These are phyloP conservation scores for Pitangus sulphuratus DNA, from an alignment of 2,797 vertebrate genomes.

Conservation along the genomic window DNA sequence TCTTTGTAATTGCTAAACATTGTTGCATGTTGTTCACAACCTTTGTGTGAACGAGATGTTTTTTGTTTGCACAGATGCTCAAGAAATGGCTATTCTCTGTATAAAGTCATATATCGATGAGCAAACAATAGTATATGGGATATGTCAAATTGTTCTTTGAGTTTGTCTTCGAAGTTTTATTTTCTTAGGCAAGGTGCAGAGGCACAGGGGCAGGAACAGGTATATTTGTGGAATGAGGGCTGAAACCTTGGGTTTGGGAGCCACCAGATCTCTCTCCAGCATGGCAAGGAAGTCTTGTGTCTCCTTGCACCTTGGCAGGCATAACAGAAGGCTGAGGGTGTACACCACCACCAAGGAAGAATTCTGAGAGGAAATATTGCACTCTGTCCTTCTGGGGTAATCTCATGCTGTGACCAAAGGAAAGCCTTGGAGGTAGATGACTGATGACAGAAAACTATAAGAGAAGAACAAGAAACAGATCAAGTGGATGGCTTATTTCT, in stretches of 20 bases:
- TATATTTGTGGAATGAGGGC: background rate
- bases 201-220: background rate
- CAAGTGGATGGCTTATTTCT: background rate
- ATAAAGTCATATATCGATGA: background rate
- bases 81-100: background rate
- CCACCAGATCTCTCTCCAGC: background rate
- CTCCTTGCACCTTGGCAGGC: background rate
- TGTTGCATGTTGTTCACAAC: background rate
- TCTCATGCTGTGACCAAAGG: fast-evolving
- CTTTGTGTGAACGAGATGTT: background rate
- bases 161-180: background rate
- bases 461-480: background rate
- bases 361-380: background rate
- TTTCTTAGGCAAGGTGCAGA: background rate
- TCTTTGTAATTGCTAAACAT: background rate
- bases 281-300: background rate
- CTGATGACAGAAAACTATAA: background rate
- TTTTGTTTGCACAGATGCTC: background rate
- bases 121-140: background rate
- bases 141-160: background rate
- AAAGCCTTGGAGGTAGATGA: background rate
- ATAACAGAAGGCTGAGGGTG: fast-evolving
- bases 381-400: background rate
- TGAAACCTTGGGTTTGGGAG: background rate
- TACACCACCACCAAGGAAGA: background rate